Base-by-base conservation (phyloP, 2,888 invertebrate genomes). In the Tromatobia lineatoria region DNA sequence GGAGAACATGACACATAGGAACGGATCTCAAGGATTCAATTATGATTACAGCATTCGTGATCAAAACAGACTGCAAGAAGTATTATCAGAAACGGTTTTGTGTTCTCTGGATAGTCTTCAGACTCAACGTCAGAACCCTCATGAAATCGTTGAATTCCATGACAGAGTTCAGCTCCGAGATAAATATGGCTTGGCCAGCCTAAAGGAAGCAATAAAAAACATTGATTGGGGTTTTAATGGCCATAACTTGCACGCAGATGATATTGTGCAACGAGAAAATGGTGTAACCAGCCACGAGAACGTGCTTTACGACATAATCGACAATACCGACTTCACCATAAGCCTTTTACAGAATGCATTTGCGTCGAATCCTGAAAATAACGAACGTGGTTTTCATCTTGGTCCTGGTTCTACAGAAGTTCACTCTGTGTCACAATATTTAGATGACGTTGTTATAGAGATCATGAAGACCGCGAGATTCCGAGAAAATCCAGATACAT, bases 271-370 rank as follows among this genome's bases (percentile, higher is more conserved):
- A 2, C 13, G 38, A 4, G 69, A 59, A 18, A 61, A 61, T 38
- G 0, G 38, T 42, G 20, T 52, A 42, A 54, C 25, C 47, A 71
- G 20, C 29, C 10, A 15, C 11, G 59, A 82, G 10, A 71, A 78
- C 73, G 61, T 81, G 11, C 75, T 85, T 10, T 76, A 71, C 64
- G 83, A 86, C 71, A 79, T 85, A 38, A 77, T 85, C 23, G 86
- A 85, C 38, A 85, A 87, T 7, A 82, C 78, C 8, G 84, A 86
- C 10, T 38, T 8, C n/a, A 86, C 86, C 1, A 69, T 79, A 25
- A 83, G 73, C 15, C 86, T 86, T 18, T 67, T 89, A 0, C 86
- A 82, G 45, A 83, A 79, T 70, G 85, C 88, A 8, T 88, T 88
- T 73, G 78, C 82, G 3, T 86, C 83, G 18, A 82, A 85, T 74